Evolutionary conservation across 1,140 invertebrate genomes (phyloP).

Genomic region (Sycophaga agraensis): DNA sequence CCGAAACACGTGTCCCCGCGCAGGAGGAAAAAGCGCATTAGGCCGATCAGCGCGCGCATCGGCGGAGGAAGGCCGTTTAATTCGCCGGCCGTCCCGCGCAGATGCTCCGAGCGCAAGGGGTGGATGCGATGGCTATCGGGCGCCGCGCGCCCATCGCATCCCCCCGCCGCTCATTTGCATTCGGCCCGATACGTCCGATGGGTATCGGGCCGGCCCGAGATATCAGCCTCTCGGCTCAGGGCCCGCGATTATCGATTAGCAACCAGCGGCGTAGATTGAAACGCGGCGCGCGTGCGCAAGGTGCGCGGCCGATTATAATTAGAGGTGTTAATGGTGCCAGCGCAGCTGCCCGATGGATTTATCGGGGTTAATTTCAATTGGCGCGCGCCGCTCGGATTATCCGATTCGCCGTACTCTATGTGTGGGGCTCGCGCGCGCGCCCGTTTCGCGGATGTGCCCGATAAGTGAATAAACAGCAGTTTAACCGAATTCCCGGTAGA

Average conservation of each 20-base stretch:
- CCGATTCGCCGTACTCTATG: no score
- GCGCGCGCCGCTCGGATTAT: no score
- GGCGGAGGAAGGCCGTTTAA: neutral
- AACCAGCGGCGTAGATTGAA: neutral
- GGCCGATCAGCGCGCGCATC: neutral
- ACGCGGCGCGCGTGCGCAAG: neutral
- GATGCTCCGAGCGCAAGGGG: no score
- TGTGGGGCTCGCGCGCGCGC: no score
- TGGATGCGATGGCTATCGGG: neutral
- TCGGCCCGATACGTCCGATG: neutral
- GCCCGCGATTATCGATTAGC: conserved; percentile 5
- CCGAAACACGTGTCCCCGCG: neutral
- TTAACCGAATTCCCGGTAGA: no score
- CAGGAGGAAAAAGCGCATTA: neutral
- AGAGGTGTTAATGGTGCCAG: conserved; percentile 10
- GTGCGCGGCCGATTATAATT: neutral
- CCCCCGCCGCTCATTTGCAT: neutral
- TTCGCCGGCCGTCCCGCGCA: neutral
- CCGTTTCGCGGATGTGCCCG: no score
- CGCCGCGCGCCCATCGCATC: no score
- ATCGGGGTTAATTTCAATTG: no score
- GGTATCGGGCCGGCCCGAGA: no score
- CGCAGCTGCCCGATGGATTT: no score
- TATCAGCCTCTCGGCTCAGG: no score
- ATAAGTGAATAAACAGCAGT: no score